These are phyloP conservation scores for Acanthosepion esculentum DNA, from an alignment of 2,888 invertebrate species.

Conservation along the genomic window DNA sequence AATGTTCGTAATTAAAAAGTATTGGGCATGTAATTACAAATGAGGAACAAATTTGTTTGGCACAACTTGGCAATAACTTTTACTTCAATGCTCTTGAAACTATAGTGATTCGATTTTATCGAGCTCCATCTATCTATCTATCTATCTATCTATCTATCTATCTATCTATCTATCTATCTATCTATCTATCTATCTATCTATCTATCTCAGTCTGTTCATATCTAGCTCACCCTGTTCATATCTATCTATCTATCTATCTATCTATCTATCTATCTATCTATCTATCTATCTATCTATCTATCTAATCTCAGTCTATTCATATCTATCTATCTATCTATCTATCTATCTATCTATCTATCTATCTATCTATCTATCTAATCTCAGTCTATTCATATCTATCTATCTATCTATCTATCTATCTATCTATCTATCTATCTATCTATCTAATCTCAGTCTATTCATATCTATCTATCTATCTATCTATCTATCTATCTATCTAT, in stretches of 20 bases:
- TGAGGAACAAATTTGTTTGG: too few relatives aligned
- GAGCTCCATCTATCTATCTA: background rate
- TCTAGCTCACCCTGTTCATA: background rate
- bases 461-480: background rate
- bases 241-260: background rate
- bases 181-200: background rate
- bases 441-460: too few relatives aligned
- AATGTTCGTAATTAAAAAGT: too few relatives aligned
- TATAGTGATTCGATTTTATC: too few relatives aligned
- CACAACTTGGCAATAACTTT: too few relatives aligned
- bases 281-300: background rate
- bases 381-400: background rate
- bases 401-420: background rate
- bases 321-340: background rate
- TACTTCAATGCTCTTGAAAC: too few relatives aligned
- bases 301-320: background rate
- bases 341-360: background rate
- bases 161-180: conserved; percentile 41
- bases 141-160: conserved; percentile 34
- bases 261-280: conserved; percentile 41
- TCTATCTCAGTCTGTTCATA: background rate
- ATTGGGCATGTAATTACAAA: too few relatives aligned
- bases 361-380: conserved; percentile 11
- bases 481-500: conserved; percentile 20
- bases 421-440: background rate